phyloP scores from a whole-genome alignment of 1,140 invertebrate species.

The Calliphora vicina region DNA sequence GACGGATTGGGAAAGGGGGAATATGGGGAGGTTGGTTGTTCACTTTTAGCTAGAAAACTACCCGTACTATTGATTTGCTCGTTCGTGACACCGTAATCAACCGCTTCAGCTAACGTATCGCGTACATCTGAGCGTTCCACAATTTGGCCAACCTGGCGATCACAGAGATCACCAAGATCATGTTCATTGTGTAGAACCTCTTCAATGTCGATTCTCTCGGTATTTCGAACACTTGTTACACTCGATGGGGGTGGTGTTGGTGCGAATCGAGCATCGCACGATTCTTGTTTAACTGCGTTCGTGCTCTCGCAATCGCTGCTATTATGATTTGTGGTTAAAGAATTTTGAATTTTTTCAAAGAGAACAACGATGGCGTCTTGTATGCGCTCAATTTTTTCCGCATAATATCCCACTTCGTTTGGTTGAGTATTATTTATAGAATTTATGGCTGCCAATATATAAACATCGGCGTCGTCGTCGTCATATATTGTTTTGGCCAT shows the following conservation, averaged over 20 bases:
- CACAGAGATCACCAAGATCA: slow-evolving; percentile 26
- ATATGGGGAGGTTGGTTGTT: not conserved
- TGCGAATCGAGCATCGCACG: not conserved
- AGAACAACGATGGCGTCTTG: not conserved
- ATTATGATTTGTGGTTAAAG: not conserved
- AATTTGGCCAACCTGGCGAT: slow-evolving; percentile 19
- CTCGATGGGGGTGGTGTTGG: slow-evolving; percentile 15
- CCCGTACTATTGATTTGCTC: not conserved
- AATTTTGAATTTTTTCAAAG: not conserved
- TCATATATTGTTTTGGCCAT: not conserved
- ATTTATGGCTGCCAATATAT: not conserved
- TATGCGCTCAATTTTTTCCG: not conserved
- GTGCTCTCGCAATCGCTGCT: no score
- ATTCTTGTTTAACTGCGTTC: not conserved
- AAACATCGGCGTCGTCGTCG: slow-evolving; percentile 3
- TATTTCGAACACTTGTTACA: slow-evolving; percentile 33
- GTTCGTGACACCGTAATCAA: not conserved
- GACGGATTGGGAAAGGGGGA: not conserved
- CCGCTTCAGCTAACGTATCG: slow-evolving; percentile 47
- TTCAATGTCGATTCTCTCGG: not conserved
- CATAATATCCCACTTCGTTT: not conserved
- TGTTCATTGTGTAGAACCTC: not conserved
- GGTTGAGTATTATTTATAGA: not conserved
- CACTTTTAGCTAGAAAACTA: not conserved
- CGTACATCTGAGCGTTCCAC: slow-evolving; percentile 54